Evolutionary conservation across 2,797 vertebrate species (phyloP), one percentile per base, ranked within the genome.

Genomic region (Masticophis lateralis): DNA sequence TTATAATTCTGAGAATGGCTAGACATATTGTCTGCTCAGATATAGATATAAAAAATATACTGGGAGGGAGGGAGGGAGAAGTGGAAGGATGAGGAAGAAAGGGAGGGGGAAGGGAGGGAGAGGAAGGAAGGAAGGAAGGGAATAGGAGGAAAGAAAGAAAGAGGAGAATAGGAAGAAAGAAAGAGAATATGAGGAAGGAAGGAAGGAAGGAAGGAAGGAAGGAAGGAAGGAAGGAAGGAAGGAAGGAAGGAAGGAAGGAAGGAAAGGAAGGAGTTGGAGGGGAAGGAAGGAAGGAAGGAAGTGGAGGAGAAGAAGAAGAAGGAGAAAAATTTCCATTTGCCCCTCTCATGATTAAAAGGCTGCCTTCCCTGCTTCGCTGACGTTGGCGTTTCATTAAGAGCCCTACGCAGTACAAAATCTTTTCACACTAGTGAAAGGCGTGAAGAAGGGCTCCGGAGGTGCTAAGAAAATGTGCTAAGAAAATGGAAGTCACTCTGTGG

Each of bases 81-180:
- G 37, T 37, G 37, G 37, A 37, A 37, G 37, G 37, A 37, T 37
- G 28, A 66, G 12, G 28, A 13, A 13, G 63, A 1, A 18, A 57
- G 27, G 25, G 25, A 27, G 59, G 25, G 10, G 59, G 7, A 5
- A 59, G 7, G 25, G 3, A 28, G 28, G 13, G 28, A 69, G 28
- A 25, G 7, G 5, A 14, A 66, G 28, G 28, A 22, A 28, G 25
- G 25, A 27, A 14, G 6, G 14, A 6, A 28, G 27, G 5, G 0
- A 43, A 2, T 43, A 3, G 43, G 2, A 18, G 11, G 4, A 3
- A 13, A 10, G 5, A 1, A 18, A 18, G 4, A 3, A 5, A n/a
- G n/a, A 6, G 10, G 5, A 4, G 43, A 43, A 43, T 43, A 61
- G 16, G 1, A 3, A 1, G 56, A 13, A 2, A 14, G 2, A 8